These are phyloP conservation scores for Ascaphus truei DNA, from an alignment of 2,113 vertebrate species.

Conservation along the genomic window DNA sequence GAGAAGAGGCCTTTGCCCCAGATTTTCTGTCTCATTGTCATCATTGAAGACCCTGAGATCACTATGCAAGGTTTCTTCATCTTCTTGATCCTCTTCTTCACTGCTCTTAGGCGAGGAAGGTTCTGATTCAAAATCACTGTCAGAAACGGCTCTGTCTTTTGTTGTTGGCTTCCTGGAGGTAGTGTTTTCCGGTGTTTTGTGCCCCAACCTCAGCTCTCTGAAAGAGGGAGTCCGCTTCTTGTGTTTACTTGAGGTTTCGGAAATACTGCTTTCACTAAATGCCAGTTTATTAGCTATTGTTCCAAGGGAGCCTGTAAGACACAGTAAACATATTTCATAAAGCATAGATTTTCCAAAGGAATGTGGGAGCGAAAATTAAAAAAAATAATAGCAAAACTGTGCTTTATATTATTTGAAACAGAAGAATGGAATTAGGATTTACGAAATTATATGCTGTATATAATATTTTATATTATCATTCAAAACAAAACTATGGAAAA, in stretches of 20 bases:
- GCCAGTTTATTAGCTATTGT: conserved; percentile 45
- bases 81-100: conserved; percentile 82
- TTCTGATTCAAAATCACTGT: conserved; percentile 96
- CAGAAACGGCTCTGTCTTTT: conserved; percentile 72
- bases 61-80: conserved; percentile 82
- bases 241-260: conserved; percentile 37
- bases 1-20: conserved; percentile 89
- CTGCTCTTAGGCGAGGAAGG: conserved; percentile 94
- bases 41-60: conserved; percentile 78
- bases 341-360: too few relatives aligned
- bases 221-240: conserved; percentile 46
- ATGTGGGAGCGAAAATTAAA: too few relatives aligned
- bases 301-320: conserved; percentile 64
- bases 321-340: too few relatives aligned
- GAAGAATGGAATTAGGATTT: too few relatives aligned
- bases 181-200: conserved; percentile 47
- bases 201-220: conserved; percentile 61
- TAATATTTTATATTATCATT: too few relatives aligned
- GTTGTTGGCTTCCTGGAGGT: conserved; percentile 33
- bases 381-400: too few relatives aligned
- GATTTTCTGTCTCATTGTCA: conserved; percentile 77
- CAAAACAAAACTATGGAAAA: too few relatives aligned
- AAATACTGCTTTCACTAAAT: conserved; percentile 32
- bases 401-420: too few relatives aligned
- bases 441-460: too few relatives aligned